Evolutionary conservation across 1,140 invertebrate species (phyloP), one percentile per base, ranked within the genome.

Genomic region (Drosophila santomea): DNA sequence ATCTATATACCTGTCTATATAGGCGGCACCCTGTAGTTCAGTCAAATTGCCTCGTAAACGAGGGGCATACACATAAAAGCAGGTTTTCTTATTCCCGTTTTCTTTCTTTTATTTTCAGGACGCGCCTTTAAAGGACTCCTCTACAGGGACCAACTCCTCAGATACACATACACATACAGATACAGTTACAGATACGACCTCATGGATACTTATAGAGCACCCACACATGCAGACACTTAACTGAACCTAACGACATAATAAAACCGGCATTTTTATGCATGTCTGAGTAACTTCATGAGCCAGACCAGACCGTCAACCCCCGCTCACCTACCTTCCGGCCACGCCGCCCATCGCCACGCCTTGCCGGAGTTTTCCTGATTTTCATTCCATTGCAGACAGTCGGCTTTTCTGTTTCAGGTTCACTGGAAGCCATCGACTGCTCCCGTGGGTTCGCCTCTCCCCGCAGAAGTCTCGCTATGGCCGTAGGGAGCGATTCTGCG

Each of bases 231-330:
- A 71, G 74, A 78, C 54, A 63, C 56, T 72, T 74, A 56, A 62
- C 43, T 58, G 64, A 63, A 57, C 61, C 69, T 75, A 88, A 88
- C 83, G 83, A 88, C 83, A 88, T 88, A 88, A 88, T 88, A 88
- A 88, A 88, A 88, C 83, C 83, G 83, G 83, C 83, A 89, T 89
- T 88, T 86, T 88, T 88, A 88, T 88, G 83, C 83, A 88, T 88
- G 83, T 89, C 83, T 88, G 84, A 88, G 83, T 88, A 88, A 88
- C 84, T 88, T 80, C 84, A 88, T 89, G 83, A 83, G 84, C 75
- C 83, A 78, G 62, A 60, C 82, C 83, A 82, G 75, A 75, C 69
- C 66, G 38, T 44, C 45, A 36, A 15, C 77, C 68, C 32, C 54
- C 54, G 6, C 12, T n/a, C 50, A 36, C 1, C 15, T 15, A 36